Conservation (phyloP, 2,888 invertebrate genomes). For the Tipula unca region DNA sequence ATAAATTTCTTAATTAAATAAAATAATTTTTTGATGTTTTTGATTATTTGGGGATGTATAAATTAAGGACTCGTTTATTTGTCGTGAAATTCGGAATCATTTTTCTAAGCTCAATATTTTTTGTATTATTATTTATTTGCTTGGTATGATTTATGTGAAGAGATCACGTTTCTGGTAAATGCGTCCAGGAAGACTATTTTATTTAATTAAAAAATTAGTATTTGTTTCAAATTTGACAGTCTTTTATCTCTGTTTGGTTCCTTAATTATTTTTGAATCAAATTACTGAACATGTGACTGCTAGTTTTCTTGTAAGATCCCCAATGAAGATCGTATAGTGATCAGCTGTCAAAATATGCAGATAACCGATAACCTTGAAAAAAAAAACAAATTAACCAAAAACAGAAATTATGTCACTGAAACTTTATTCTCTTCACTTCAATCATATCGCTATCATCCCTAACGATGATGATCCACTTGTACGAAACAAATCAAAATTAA, state of each 20-base stretch:
- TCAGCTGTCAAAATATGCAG: too few species aligned
- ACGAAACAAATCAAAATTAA: background rate
- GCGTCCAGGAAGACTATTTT: background rate
- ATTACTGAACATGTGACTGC: too few species aligned
- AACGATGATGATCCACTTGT: background rate
- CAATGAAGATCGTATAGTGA: too few species aligned
- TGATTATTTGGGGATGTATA: background rate
- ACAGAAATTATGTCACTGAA: too few species aligned
- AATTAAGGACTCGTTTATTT: background rate
- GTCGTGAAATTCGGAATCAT: background rate
- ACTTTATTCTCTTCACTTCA: background rate
- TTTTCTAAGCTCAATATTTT: background rate
- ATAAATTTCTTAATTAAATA: background rate
- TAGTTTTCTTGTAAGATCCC: too few species aligned
- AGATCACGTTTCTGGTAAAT: background rate
- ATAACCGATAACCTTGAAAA: too few species aligned
- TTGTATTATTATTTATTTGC: background rate
- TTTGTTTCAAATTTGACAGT: too few species aligned
- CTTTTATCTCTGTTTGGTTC: too few species aligned
- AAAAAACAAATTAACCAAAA: too few species aligned
- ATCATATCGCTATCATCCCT: background rate
- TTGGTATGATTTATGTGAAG: background rate
- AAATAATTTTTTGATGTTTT: background rate
- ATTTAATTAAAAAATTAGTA: too few species aligned
- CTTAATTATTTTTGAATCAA: background rate